Evolutionary conservation across 1,140 invertebrate species (phyloP), one percentile per base, ranked within the genome.

Genomic region (Heliconius himera): DNA sequence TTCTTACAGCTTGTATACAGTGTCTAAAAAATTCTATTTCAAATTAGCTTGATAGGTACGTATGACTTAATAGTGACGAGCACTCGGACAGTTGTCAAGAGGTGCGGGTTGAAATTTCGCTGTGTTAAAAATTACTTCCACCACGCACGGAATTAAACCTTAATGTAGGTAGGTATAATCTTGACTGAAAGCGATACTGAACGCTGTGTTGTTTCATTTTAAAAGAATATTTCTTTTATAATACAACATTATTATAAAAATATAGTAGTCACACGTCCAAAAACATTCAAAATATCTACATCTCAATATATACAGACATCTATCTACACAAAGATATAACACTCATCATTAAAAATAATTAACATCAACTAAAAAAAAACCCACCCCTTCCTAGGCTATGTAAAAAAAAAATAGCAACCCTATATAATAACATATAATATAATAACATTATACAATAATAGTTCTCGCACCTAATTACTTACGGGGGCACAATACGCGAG

Each of bases 401-500:
- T 56, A 56, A 51, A 56, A 18, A n/a, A 51, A 56, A 56, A 66
- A n/a, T 46, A 16, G 41, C 22, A 13, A 66, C 22, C 13, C 26
- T 70, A 70, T 33, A 70, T 70, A 70, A 8, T 16, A 70, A 38
- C 18, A 41, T 72, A 38, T 72, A 38, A 41, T 41, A 36, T 72
- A 38, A 72, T 72, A 72, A 72, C 18, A 72, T 72, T 38, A 72
- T 72, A 38, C 36, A 66, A 66, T 88, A 85, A 90, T 84, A 83
- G 86, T 85, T 84, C 85, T 89, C 86, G 85, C 89, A 90, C 91
- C 91, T 93, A 93, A 93, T 93, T 93, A 93, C 91, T 93, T 91
- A 93, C 84, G 81, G 84, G 84, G 85, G 73, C 22, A 89, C 89
- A 92, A 90, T 87, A 80, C 71, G 74, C 76, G 83, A 79, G 81